These are phyloP conservation scores for Chaetoderma sp. DNA, from an alignment of 2,888 invertebrate species.

Conservation along the genomic window DNA sequence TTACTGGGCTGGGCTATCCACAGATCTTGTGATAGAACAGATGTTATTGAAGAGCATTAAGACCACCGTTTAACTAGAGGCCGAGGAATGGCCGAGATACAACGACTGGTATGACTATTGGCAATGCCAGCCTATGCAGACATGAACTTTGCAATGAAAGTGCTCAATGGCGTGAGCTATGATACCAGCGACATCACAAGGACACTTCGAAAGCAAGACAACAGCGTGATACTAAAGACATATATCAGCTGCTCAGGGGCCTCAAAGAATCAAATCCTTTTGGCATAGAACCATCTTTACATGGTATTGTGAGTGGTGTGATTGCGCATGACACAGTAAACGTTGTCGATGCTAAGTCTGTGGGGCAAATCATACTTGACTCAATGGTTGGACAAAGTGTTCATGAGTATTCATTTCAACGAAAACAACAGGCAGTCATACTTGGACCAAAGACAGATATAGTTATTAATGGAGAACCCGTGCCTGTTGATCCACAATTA, in stretches of 20 bases:
- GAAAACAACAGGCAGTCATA: no score
- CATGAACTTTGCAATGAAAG: conserved; percentile 14
- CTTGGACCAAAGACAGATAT: no score
- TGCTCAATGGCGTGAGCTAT: conserved; percentile 4
- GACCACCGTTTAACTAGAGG: conserved; percentile 28
- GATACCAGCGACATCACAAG: conserved; percentile 23
- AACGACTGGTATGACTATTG: conserved; percentile 14
- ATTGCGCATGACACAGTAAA: conserved; percentile 16
- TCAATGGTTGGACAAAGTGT: no score
- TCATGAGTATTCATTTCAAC: no score
- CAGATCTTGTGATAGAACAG: conserved; percentile 36
- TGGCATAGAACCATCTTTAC: conserved; percentile 6
- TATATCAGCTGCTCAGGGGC: not conserved
- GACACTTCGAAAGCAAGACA: conserved; percentile 1
- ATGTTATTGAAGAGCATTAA: conserved; percentile 31
- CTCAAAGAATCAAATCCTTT: conserved; percentile 26
- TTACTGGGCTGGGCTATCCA: conserved; percentile 33
- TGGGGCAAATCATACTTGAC: conserved; percentile 17
- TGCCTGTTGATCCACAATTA: conserved; percentile 26
- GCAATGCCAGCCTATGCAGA: conserved; percentile 8
- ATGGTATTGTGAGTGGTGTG: conserved; percentile 27
- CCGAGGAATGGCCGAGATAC: conserved; percentile 24
- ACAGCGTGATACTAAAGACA: conserved; percentile 20
- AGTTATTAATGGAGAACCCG: no score
- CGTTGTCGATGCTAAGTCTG: conserved; percentile 17